phyloP scores from a whole-genome alignment of 2,797 vertebrate genomes.

The Tauraco hartlaubi region DNA sequence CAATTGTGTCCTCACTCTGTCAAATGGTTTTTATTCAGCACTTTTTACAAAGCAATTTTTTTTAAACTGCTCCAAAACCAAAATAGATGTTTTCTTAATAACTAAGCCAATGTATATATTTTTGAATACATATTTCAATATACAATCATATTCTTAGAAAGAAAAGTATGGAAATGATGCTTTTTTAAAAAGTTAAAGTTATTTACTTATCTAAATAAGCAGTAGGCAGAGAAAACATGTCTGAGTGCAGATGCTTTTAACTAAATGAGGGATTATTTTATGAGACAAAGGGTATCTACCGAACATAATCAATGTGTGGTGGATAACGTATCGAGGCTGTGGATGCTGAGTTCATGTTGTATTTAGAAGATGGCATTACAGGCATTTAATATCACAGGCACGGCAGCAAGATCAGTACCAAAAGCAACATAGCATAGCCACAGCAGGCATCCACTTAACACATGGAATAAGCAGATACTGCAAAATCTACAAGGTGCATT shows the following conservation, averaged over 20 bases:
- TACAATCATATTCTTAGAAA: not conserved
- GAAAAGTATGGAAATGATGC: not conserved
- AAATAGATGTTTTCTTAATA: not conserved
- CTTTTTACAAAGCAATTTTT: not conserved
- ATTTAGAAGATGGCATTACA: not conserved
- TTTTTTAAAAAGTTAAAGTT: not conserved
- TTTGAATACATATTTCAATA: not conserved
- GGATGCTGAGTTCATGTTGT: not conserved
- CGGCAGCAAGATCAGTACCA: not conserved
- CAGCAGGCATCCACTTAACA: rapidly evolving
- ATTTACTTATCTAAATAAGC: not conserved
- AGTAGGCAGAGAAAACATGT: not conserved
- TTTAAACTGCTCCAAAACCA: not conserved
- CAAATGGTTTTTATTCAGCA: not conserved
- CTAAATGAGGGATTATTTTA: not conserved
- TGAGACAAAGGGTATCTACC: not conserved
- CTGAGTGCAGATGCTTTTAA: not conserved
- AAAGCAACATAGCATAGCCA: not conserved
- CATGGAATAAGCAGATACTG: rapidly evolving
- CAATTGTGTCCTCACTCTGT: not conserved
- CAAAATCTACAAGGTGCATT: not conserved
- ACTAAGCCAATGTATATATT: not conserved
- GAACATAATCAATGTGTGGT: not conserved
- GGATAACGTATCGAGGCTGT: not conserved
- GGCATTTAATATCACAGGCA: not conserved